Evolutionary conservation across 1,140 invertebrate species (phyloP), one percentile per base, ranked within the genome.

Genomic region (Maniola jurtina): DNA sequence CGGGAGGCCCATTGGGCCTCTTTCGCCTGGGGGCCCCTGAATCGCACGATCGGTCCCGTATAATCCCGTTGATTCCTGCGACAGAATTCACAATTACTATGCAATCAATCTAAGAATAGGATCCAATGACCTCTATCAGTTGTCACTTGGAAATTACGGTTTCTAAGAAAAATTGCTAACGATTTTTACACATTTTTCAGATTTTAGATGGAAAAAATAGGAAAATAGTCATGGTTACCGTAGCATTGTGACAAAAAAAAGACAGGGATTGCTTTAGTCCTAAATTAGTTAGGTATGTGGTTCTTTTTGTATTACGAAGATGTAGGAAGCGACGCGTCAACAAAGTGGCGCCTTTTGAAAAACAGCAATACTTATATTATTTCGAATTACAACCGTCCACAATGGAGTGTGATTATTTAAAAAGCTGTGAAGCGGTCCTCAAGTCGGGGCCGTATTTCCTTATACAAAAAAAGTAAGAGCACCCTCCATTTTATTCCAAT

Each of bases 11-110:
- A 93, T 91, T 35, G 86, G 88, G 25, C 95, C 94, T 11, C 92
- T 88, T 35, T 95, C 94, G 1, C 94, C 94, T 79, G 94, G 94
- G 40, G 92, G 92, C 13, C 94, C 95, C 14, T 93, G 93, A 61
- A 93, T 91, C 33, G 94, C 94, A 47, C 94, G 94, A 74, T 94
- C 92, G 69, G 90, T 91, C 68, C 91, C 90, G 55, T 91, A 92
- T 70, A 93, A 92, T 76, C 91, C 86, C 25, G 92, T 89, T 68
- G 92, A 88, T 88, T 93, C 92, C 92, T 93, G 77, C 66, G 42
- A 68, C 38, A 63, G 56, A 60, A 64, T 57, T 64, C 6, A 1
- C 42, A 10, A 42, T 62, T 33, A 54, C n/a, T n/a, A n/a, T 1
- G 2, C 6, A 1, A 5, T 48, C 10, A 13, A 42, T 2, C 25